A percentile compares a stretch with the other conserved stretches of the same genome.
Conservation (phyloP, 53 echinoderm and acorn worm genomes). For the Crossaster papposus region DNA sequence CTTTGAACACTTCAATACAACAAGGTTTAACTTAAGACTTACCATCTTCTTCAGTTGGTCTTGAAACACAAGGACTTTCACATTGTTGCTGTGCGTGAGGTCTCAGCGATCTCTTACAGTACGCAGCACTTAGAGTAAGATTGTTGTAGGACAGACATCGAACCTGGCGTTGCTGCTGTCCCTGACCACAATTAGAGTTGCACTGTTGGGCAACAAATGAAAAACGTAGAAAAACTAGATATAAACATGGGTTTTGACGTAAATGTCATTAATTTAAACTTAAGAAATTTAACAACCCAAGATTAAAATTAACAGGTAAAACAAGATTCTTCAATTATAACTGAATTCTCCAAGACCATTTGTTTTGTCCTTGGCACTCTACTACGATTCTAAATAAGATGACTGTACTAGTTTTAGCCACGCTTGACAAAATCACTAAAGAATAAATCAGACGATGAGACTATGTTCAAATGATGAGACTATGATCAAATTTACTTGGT, state of each 20-base stretch:
- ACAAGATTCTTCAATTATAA: no score
- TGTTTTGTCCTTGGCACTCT: no score
- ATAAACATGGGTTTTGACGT: neutral
- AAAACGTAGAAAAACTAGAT: neutral
- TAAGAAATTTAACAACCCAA: no score
- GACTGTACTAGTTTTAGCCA: neutral
- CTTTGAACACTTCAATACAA: neutral
- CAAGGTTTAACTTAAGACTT: neutral
- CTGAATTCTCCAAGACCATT: no score
- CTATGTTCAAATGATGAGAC: no score
- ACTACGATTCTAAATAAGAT: no score
- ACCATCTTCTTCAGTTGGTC: slow-evolving; percentile 51
- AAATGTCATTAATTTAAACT: no score
- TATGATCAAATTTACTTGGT: no score
- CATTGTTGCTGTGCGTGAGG: slow-evolving; percentile 74
- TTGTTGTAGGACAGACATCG: slow-evolving; percentile 77
- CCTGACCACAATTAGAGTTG: slow-evolving; percentile 81
- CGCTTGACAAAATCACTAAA: neutral
- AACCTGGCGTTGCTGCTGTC: slow-evolving; percentile 73
- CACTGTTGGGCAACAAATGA: slow-evolving; percentile 63
- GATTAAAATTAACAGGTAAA: no score
- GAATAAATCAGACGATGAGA: neutral
- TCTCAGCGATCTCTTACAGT: slow-evolving; percentile 65
- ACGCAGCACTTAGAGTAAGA: slow-evolving; percentile 47
- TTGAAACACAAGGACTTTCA: slow-evolving; percentile 67